phyloP scores from a whole-genome alignment of 92 coral and sea anemone species.

The Epizoanthus stellaris region DNA sequence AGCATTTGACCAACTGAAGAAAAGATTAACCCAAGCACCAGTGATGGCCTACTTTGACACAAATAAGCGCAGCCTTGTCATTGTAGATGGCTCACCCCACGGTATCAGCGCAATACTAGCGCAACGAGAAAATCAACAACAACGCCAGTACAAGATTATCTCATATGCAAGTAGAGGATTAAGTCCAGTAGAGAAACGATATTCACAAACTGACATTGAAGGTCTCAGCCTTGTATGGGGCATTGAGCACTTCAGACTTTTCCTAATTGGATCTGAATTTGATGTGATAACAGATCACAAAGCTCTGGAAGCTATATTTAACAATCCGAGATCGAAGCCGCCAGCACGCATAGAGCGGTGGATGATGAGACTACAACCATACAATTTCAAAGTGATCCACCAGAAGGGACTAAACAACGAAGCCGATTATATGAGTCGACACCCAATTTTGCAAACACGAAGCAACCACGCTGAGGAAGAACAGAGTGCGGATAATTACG shows the following conservation, averaged over 20 bases:
- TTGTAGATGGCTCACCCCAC: conserved; percentile 36
- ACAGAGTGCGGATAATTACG: not conserved
- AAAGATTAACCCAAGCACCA: conserved; percentile 24
- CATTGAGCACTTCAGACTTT: conserved; percentile 41
- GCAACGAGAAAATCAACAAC: conserved; percentile 16
- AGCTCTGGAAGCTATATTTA: conserved; percentile 41
- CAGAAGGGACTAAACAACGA: conserved; percentile 27
- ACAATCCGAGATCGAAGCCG: conserved; percentile 35
- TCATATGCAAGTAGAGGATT: conserved; percentile 46
- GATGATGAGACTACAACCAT: conserved; percentile 47
- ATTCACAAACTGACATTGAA: conserved; percentile 8
- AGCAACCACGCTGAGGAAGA: no score
- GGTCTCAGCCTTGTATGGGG: conserved; percentile 22
- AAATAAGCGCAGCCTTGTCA: conserved; percentile 33
- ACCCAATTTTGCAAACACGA: not conserved
- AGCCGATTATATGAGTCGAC: conserved; percentile 38
- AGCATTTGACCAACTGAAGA: conserved; percentile 45
- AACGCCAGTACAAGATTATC: conserved; percentile 39
- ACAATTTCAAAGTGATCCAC: conserved; percentile 24
- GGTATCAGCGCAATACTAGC: conserved; percentile 47
- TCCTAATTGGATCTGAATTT: conserved; percentile 32
- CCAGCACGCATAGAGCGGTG: conserved; percentile 37
- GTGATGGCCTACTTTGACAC: conserved; percentile 47
- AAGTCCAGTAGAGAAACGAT: conserved; percentile 10
- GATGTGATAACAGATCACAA: conserved; percentile 35